These are phyloP conservation scores for Drosophila melanogaster DNA, from an alignment of 1,140 invertebrate species.

Conservation along the genomic window Release_6_plus_ISO1_MT NT_037436.4:9705001-9705500, in stretches of 20 bases:
- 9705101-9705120: conserved; percentile 83
- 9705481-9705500: conserved; percentile 91
- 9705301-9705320: conserved; percentile 27
- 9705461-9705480: conserved; percentile 92
- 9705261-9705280: conserved; percentile 76
- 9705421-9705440: background rate
- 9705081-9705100: conserved; percentile 73
- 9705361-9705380: background rate
- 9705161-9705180: conserved; percentile 3
- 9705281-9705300: conserved; percentile 46
- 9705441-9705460: conserved; percentile 64
- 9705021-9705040: conserved; percentile 67
- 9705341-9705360: conserved; percentile 26
- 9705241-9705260: conserved; percentile 41
- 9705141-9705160: background rate
- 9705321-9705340: conserved; percentile 10
- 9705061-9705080: conserved; percentile 66
- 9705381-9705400: conserved; percentile 5
- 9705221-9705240: conserved; percentile 5
- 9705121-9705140: conserved; percentile 1
- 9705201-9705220: background rate
- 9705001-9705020: conserved; percentile 59
- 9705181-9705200: background rate
- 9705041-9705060: conserved; percentile 78
- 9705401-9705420: background rate